These are phyloP conservation scores for Diaphora mendica DNA, from an alignment of 2,888 invertebrate species.

Conservation along the genomic window DNA sequence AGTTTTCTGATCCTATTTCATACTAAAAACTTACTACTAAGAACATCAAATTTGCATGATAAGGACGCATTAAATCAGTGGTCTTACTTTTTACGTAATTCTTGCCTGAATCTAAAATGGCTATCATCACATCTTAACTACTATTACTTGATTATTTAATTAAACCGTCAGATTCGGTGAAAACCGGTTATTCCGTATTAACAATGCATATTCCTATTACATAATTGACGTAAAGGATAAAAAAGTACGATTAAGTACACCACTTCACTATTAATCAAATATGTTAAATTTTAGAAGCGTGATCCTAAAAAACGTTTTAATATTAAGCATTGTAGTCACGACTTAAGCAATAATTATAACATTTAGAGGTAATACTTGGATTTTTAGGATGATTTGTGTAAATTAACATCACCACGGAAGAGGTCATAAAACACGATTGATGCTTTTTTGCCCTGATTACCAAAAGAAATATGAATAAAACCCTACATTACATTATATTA, in stretches of 20 bases:
- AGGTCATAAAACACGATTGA: neutral
- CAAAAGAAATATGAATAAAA: conserved; percentile 40
- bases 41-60: neutral
- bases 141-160: conserved; percentile 1
- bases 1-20: no score
- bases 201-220: conserved; percentile 19
- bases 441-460: conserved; percentile 22
- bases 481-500: conserved; percentile 13
- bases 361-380: conserved; percentile 19
- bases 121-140: neutral
- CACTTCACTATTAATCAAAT: conserved; percentile 41
- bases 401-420: neutral
- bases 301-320: conserved; percentile 21
- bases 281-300: conserved; percentile 29
- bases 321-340: conserved; percentile 36
- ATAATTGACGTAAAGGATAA: conserved; percentile 23
- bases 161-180: conserved; percentile 30
- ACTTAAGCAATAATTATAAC: conserved; percentile 22
- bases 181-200: conserved; percentile 22
- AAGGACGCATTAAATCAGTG: neutral
- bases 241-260: conserved; percentile 20
- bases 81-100: neutral
- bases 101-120: neutral
- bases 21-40: no score
- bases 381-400: conserved; percentile 19